Conservation (phyloP, 2,113 vertebrate species). For the Apteryx owenii region DNA sequence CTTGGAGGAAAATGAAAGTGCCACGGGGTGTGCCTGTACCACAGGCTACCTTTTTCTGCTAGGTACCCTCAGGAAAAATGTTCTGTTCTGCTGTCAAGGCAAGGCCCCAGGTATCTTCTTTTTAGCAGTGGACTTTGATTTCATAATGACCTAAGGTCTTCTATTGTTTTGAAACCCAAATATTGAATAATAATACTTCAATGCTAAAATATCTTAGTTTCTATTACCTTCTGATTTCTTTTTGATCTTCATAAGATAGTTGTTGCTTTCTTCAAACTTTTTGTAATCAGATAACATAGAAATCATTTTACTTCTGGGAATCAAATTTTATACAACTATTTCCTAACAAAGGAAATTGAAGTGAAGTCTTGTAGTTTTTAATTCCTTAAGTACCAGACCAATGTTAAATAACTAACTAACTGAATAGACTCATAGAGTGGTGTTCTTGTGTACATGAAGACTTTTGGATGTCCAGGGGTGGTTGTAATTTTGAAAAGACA, state of each 20-base stretch:
- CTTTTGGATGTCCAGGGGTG: not conserved
- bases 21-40: not conserved
- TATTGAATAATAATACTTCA: not conserved
- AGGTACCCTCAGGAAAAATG: not conserved
- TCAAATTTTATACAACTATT: not conserved
- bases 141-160: not conserved
- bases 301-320: not conserved
- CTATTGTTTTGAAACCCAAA: not conserved
- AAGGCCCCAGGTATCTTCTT: not conserved
- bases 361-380: not conserved
- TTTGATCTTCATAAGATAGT: not conserved
- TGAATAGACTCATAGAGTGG: not conserved
- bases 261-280: not conserved
- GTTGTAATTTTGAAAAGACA: not conserved
- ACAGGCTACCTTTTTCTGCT: not conserved
- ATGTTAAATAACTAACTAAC: not conserved
- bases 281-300: not conserved
- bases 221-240: not conserved
- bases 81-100: not conserved
- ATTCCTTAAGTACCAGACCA: accelerated
- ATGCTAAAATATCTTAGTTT: not conserved
- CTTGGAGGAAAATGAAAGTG: not conserved
- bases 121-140: not conserved
- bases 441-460: not conserved
- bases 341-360: not conserved